phyloP scores from a whole-genome alignment of 2,113 vertebrate species.

The Platysternon megacephalum region DNA sequence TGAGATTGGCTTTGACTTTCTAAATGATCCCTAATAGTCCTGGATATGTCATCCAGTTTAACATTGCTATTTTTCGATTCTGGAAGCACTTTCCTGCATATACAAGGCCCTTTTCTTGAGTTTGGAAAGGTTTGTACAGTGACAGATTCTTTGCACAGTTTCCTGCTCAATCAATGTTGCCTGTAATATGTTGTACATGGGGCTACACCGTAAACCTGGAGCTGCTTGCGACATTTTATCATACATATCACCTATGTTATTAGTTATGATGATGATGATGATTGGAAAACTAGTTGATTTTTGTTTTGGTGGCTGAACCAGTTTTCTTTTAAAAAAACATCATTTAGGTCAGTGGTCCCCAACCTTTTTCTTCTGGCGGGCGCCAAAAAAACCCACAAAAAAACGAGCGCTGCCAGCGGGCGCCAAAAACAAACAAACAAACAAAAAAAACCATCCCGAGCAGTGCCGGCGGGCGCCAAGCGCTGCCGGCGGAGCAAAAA shows the following conservation, averaged over 20 bases:
- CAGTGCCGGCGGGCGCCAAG: too few species aligned
- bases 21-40: not conserved
- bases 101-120: not conserved
- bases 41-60: not conserved
- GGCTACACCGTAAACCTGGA: not conserved
- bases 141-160: not conserved
- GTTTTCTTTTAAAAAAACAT: not conserved
- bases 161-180: rapidly evolving
- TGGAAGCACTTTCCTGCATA: not conserved
- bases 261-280: not conserved
- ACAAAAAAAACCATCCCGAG: too few species aligned
- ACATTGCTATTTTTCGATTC: not conserved
- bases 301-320: not conserved
- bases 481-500: too few species aligned
- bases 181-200: rapidly evolving
- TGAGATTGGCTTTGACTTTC: not conserved
- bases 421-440: too few species aligned
- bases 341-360: not conserved
- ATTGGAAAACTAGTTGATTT: not conserved
- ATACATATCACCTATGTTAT: not conserved
- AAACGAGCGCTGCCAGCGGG: too few species aligned
- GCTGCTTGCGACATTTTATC: rapidly evolving
- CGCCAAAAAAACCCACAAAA: too few species aligned
- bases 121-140: not conserved
- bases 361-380: too few species aligned